A percentile compares a stretch with the other conserved stretches of the same genome.
Conservation (phyloP, 2,797 vertebrate species). For the Distichodus sexfasciatus region DNA sequence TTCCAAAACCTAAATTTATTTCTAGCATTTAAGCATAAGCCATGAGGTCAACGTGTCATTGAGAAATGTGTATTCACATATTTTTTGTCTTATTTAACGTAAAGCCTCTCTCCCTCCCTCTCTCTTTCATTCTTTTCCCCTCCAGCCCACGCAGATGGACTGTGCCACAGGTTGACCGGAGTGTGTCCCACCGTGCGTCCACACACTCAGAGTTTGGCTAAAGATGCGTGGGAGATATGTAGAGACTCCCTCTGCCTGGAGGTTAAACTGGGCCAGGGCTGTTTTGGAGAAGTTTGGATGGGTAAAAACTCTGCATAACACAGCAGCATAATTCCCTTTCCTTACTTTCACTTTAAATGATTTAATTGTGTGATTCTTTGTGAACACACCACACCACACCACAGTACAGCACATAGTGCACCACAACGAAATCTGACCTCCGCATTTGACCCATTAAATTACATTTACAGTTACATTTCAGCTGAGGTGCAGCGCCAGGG, state of each 20-base stretch:
- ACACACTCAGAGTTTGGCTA: conserved; percentile 93
- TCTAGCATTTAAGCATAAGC: too few species aligned
- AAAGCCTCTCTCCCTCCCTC: background rate
- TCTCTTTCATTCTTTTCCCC: background rate
- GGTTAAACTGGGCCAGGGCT: conserved; percentile 94
- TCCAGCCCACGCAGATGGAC: conserved; percentile 76
- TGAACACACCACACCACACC: too few species aligned
- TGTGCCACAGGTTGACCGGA: conserved; percentile 90
- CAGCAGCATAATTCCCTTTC: background rate
- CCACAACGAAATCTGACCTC: too few species aligned
- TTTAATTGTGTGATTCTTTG: background rate
- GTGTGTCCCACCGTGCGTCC: conserved; percentile 95
- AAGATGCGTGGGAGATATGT: conserved; percentile 96
- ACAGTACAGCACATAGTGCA: too few species aligned
- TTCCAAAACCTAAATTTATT: too few species aligned
- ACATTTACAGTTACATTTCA: too few species aligned
- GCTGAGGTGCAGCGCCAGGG: too few species aligned
- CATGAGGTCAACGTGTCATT: too few species aligned
- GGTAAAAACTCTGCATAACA: conserved; percentile 73
- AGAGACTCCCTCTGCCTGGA: conserved; percentile 90
- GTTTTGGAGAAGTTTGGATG: conserved; percentile 97
- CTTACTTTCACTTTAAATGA: background rate
- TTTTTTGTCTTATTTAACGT: background rate
- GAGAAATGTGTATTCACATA: too few species aligned
- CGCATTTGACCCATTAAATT: too few species aligned